Base-by-base conservation (phyloP, 1,140 invertebrate species). In the Telenomus remus region DNA sequence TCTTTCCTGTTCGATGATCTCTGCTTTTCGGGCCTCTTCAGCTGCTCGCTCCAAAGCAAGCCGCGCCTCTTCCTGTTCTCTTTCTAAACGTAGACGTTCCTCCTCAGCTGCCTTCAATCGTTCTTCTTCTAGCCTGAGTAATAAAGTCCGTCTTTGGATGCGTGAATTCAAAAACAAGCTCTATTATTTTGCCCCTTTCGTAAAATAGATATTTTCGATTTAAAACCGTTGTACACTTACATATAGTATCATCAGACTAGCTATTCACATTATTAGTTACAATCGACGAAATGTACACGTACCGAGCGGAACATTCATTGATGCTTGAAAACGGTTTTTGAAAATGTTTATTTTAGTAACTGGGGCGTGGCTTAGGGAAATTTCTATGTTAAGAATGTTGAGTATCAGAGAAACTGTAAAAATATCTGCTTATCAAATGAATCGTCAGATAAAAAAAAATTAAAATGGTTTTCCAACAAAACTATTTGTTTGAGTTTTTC, bases 1-100 rank as follows among this genome's bases (percentile, higher is more conserved):
- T 34, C 80, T 82, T 55, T 88, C 87, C 16, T 84, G 83, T 15
- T 86, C 86, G 0, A 81, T 79, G 37, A 88, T 87, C 72, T 87
- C 85, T 6, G 76, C 65, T 0, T 82, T 59, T 48, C 86, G 80
- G 39, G 70, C 73, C 13, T 83, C 81, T 60, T 83, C 81, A 16
- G 85, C 82, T 4, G 81, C 82, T 47, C 73, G 79, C 15, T 85
- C 68, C 39, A 83, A 1, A 11, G 80, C 85, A 37, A 85, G 61
- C 66, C 83, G 82, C 11, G 82, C 84, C 12, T 85, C 84, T 33
- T 78, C 63, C 13, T 81, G 82, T 14, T 86, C 85, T 56, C 80
- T 51, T 42, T 86, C 86, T 9, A 84, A 68, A 61, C 78, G 80
- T 5, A 79, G 50, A 11, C 78, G 76, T 61, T 88, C 81, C 7